Evolutionary conservation across 2,888 invertebrate species (phyloP).

Genomic region (Yponomeuta malinellus): DNA sequence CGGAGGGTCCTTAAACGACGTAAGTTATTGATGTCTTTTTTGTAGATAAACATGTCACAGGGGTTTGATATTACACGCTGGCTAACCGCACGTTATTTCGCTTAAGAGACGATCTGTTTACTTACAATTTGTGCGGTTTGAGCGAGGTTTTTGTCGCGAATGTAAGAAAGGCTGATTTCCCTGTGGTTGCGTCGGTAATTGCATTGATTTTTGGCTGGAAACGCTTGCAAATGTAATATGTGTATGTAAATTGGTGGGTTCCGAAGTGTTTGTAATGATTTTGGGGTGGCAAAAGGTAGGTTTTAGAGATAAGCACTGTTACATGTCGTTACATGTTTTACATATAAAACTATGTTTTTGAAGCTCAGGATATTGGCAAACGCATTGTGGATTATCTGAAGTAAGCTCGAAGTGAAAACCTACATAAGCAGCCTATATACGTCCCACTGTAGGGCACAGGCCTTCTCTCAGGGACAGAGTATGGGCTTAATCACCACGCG

Average conservation of each 20-base stretch:
- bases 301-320: background rate
- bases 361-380: too few species aligned
- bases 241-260: slow-evolving; percentile 11
- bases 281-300: background rate
- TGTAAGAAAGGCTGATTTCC: background rate
- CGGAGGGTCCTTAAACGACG: slow-evolving; percentile 44
- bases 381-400: too few species aligned
- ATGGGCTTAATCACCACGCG: too few species aligned
- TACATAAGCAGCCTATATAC: too few species aligned
- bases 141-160: background rate
- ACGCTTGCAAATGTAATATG: background rate
- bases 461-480: too few species aligned
- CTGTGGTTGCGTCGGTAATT: slow-evolving; percentile 21
- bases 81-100: background rate
- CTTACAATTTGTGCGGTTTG: slow-evolving; percentile 25
- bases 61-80: slow-evolving; percentile 5
- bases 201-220: slow-evolving; percentile 30
- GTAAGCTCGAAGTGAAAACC: too few species aligned
- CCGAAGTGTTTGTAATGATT: slow-evolving; percentile 2
- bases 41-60: slow-evolving; percentile 55
- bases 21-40: slow-evolving; percentile 64
- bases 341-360: too few species aligned
- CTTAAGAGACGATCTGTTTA: slow-evolving; percentile 15
- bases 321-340: too few species aligned
- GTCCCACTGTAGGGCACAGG: too few species aligned